Evolutionary conservation across 2,113 vertebrate species (phyloP).

Genomic region (Delphinus delphis): DNA sequence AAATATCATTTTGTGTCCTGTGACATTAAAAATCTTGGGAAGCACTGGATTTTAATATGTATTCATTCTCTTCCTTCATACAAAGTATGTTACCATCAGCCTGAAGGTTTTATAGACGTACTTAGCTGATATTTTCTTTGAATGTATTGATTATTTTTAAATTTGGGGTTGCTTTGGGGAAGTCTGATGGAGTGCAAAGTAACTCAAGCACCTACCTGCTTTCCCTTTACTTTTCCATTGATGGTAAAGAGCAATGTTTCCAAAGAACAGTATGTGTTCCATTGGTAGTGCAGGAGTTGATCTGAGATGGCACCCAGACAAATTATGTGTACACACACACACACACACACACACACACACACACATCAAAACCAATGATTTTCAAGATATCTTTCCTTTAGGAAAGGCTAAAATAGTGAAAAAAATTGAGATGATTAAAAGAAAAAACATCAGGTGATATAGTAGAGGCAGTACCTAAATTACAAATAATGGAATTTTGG

Average conservation of each 20-base stretch:
- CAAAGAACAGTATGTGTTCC: neutral
- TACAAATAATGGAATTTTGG: neutral
- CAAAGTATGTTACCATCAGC: neutral
- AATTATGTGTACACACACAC: neutral
- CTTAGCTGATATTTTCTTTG: neutral
- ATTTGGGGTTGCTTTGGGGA: neutral
- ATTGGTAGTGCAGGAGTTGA: neutral
- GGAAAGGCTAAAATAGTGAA: neutral
- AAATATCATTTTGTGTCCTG: neutral
- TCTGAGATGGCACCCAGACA: neutral
- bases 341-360: neutral
- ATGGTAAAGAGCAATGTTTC: neutral
- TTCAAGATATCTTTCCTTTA: slow-evolving; percentile 1
- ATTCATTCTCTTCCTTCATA: neutral
- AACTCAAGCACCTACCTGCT: neutral
- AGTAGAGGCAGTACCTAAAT: neutral
- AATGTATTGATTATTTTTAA: neutral
- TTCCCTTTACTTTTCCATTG: neutral
- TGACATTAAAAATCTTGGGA: neutral
- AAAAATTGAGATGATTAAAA: neutral
- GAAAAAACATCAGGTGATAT: neutral
- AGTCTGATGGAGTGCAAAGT: neutral
- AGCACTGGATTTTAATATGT: neutral
- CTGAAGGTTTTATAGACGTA: neutral
- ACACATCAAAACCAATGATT: neutral